Evolutionary conservation across 2,113 vertebrate species (phyloP).

Genomic region (Toxotes chatareus): DNA sequence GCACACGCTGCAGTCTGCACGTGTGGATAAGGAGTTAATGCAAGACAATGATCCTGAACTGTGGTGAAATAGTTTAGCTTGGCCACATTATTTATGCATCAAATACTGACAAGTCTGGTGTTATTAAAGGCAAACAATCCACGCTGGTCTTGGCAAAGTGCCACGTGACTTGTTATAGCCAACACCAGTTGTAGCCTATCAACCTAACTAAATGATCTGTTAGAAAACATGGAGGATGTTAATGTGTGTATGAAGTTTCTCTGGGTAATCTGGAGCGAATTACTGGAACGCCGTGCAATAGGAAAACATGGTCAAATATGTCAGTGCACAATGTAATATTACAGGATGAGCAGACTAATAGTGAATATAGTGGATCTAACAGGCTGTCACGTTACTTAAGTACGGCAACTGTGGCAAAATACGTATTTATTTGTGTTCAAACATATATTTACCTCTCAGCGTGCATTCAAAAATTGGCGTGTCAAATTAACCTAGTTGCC

Average conservation of each 20-base stretch:
- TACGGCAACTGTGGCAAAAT: conserved; percentile 14
- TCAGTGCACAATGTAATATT: conserved; percentile 24
- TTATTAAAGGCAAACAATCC: conserved; percentile 76
- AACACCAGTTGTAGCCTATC: conserved; percentile 57
- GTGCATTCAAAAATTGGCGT: neutral
- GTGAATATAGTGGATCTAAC: conserved; percentile 25
- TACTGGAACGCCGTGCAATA: conserved; percentile 22
- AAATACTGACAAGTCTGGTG: conserved; percentile 63
- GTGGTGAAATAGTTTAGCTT: conserved; percentile 56
- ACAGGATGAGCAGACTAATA: conserved; percentile 13
- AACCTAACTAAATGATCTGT: conserved; percentile 59
- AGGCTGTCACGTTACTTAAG: conserved; percentile 31
- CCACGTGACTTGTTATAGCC: conserved; percentile 65
- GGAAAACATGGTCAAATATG: conserved; percentile 43
- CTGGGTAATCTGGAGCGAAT: conserved; percentile 45
- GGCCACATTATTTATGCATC: conserved; percentile 70
- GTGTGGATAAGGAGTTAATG: conserved; percentile 53
- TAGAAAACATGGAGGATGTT: conserved; percentile 52
- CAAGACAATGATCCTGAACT: conserved; percentile 59
- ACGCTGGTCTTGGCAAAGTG: conserved; percentile 62
- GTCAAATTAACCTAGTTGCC: conserved; percentile 40
- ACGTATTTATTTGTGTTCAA: conserved; percentile 42
- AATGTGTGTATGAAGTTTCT: conserved; percentile 50
- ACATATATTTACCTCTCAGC: conserved; percentile 39
- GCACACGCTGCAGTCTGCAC: conserved; percentile 44